Conservation (phyloP, 1,140 invertebrate species). For the Zaprionus capensis region DNA sequence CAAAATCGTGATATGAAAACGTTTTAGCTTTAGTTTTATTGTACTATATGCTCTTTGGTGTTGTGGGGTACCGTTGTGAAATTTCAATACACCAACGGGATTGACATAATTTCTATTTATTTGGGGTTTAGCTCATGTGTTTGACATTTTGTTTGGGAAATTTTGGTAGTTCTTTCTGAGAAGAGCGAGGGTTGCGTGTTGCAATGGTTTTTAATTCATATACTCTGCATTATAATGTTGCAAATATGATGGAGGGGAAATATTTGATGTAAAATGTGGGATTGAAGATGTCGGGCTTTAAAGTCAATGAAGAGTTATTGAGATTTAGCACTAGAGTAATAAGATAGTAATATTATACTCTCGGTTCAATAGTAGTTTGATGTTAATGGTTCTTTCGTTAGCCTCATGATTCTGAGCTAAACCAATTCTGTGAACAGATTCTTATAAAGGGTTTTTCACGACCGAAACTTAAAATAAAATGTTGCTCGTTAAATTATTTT, state of each 20-base stretch:
- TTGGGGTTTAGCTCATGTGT: slow-evolving; percentile 58
- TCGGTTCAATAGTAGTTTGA: too few relatives aligned
- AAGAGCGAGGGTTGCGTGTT: slow-evolving; percentile 26
- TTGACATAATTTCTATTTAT: slow-evolving; percentile 81
- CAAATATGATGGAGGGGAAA: background rate
- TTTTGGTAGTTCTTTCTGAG: slow-evolving; percentile 26
- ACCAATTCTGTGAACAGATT: too few relatives aligned
- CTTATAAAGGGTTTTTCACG: too few relatives aligned
- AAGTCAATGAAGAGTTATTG: too few relatives aligned
- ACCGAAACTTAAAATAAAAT: too few relatives aligned
- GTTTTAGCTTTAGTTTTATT: slow-evolving; percentile 30
- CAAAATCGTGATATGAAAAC: slow-evolving; percentile 54
- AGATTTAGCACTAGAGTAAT: too few relatives aligned
- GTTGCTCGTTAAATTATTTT: too few relatives aligned
- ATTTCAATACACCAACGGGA: slow-evolving; percentile 54
- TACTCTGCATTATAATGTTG: background rate
- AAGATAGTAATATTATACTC: too few relatives aligned
- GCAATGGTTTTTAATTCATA: background rate
- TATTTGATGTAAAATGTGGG: too few relatives aligned
- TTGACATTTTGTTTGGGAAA: slow-evolving; percentile 26
- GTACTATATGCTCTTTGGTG: background rate
- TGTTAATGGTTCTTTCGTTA: too few relatives aligned
- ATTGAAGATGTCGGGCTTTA: too few relatives aligned
- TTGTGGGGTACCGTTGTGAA: slow-evolving; percentile 45
- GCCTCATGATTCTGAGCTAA: too few relatives aligned